Evolutionary conservation across 2,797 vertebrate species (phyloP).

Genomic region (Cryptoblepharus egeriae): DNA sequence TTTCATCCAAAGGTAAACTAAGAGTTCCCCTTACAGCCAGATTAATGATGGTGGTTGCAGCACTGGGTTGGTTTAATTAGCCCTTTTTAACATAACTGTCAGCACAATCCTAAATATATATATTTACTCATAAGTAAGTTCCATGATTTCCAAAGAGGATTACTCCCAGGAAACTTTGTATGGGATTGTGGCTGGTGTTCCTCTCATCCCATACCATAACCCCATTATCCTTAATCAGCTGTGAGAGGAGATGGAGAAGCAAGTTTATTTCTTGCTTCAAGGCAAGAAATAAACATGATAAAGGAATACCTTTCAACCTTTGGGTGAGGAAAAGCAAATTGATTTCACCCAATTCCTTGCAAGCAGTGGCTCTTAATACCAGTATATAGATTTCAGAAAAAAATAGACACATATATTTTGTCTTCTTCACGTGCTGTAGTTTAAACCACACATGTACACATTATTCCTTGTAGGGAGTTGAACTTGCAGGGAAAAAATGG

Average conservation of each 20-base stretch:
- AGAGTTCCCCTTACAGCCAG: neutral
- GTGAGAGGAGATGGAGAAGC: neutral
- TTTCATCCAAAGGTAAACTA: slow-evolving; percentile 85
- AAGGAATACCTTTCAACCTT: neutral
- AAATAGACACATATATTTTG: neutral
- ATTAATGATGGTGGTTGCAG: neutral
- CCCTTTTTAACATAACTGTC: neutral
- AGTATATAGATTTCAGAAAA: neutral
- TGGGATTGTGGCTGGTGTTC: too few species aligned
- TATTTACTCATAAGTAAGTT: too few species aligned
- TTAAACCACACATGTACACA: neutral
- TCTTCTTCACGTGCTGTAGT: neutral
- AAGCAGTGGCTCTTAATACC: neutral
- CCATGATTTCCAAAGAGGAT: too few species aligned
- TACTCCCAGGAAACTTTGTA: too few species aligned
- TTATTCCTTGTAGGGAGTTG: neutral
- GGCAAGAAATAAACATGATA: neutral
- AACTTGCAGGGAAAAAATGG: neutral
- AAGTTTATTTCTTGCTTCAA: neutral
- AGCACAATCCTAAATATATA: neutral
- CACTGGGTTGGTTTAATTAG: neutral
- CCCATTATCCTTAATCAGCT: neutral
- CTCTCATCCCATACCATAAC: neutral
- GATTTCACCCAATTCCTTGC: neutral
- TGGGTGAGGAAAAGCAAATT: neutral